A percentile compares a stretch with the other conserved stretches of the same genome.
Conservation (phyloP, 1,140 invertebrate species). For the Drosophila setifemur region DNA sequence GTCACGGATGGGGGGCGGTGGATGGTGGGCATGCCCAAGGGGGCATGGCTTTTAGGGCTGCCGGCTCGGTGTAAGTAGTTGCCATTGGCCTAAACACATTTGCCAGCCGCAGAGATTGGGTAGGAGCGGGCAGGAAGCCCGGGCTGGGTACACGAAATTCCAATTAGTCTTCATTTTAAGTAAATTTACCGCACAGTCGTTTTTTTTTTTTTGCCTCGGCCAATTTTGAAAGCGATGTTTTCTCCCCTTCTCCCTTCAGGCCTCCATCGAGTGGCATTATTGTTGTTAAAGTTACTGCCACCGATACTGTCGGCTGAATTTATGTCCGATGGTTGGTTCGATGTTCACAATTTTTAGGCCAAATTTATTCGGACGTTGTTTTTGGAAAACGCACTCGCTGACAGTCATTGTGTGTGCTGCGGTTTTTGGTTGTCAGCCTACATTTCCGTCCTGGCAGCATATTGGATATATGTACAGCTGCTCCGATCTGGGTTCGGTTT, state of each 20-base stretch:
- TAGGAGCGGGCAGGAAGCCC: not conserved
- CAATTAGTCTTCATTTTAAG: slow-evolving; percentile 56
- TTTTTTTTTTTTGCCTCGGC: not conserved
- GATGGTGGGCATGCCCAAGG: no score
- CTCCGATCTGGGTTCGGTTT: slow-evolving; percentile 10
- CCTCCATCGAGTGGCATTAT: not conserved
- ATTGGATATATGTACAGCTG: slow-evolving; percentile 6
- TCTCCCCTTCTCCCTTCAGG: not conserved
- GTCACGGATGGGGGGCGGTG: slow-evolving; percentile 28
- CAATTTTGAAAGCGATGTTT: slow-evolving; percentile 5
- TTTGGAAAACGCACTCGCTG: slow-evolving; percentile 32
- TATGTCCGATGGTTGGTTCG: slow-evolving; percentile 18
- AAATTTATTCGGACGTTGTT: slow-evolving; percentile 37
- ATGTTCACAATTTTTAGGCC: slow-evolving; percentile 24
- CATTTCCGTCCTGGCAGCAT: slow-evolving; percentile 24
- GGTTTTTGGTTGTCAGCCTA: slow-evolving; percentile 16
- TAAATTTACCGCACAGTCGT: slow-evolving; percentile 26
- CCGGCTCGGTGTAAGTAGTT: slow-evolving; percentile 47
- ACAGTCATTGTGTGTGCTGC: slow-evolving; percentile 24
- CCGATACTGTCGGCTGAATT: slow-evolving; percentile 17
- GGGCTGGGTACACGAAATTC: slow-evolving; percentile 30
- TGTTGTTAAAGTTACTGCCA: not conserved
- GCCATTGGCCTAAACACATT: slow-evolving; percentile 57
- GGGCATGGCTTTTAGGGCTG: slow-evolving; percentile 28
- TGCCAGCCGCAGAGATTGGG: not conserved